Evolutionary conservation across 2,113 vertebrate genomes (phyloP).

Genomic region (Gobiocypris rarus): DNA sequence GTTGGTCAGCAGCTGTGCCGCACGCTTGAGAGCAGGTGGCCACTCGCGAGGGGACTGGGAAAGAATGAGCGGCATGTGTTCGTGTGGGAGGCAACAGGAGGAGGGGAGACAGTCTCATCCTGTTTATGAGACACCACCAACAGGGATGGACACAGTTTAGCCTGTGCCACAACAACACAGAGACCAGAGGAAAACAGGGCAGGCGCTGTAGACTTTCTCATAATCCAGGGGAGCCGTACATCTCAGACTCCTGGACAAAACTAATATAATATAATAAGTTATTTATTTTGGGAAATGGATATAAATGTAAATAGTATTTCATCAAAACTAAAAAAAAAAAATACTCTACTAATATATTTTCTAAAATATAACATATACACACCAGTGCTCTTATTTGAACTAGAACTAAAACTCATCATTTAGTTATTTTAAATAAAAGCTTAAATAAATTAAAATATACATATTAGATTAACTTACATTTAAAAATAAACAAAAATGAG

Average conservation of each 20-base stretch:
- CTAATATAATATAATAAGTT: too few relatives aligned
- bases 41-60: constrained; percentile 69
- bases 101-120: constrained; percentile 56
- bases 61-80: constrained; percentile 74
- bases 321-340: too few relatives aligned
- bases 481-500: too few relatives aligned
- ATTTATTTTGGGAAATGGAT: too few relatives aligned
- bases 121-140: constrained; percentile 60
- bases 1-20: constrained; percentile 80
- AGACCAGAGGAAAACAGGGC: background rate
- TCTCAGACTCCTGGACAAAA: background rate
- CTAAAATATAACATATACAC: too few relatives aligned
- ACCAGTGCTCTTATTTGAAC: too few relatives aligned
- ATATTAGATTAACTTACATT: too few relatives aligned
- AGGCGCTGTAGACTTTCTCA: background rate
- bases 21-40: constrained; percentile 82
- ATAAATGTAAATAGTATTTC: too few relatives aligned
- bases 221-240: background rate
- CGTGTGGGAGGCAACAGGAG: constrained; percentile 46
- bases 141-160: constrained; percentile 15
- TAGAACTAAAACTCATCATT: too few relatives aligned
- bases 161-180: background rate
- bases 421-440: too few relatives aligned
- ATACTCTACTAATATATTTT: too few relatives aligned
- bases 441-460: too few relatives aligned